Evolutionary conservation across 2,797 vertebrate genomes (phyloP), one percentile per base, ranked within the genome.

Genomic region (Pyrocephalus nanus): DNA sequence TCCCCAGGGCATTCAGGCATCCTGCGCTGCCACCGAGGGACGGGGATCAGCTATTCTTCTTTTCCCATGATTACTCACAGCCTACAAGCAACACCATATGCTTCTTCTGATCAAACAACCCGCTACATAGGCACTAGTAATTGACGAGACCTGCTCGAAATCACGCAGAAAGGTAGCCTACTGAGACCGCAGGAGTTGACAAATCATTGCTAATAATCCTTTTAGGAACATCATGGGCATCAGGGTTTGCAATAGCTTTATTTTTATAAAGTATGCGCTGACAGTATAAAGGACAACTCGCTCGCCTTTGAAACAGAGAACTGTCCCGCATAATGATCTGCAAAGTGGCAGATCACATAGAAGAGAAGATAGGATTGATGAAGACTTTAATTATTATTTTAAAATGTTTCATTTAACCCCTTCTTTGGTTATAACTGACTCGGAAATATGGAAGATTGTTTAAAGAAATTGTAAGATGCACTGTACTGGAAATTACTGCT

Each of bases 181-280:
- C 98, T 96, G 99, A 98, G 98, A 98, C 97, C 91, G 94, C 96
- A 95, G 97, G 96, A 97, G 96, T 88, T 97, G 98, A 97, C 97
- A 98, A 97, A 98, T 98, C 98, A 97, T 87, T 97, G 98, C 97
- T 98, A 97, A 98, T 98, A 97, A 98, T 97, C 97, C 98, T 98
- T 97, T 98, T 97, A 98, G 96, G 97, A 97, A 93, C 95, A 97
- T 96, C 95, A 88, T 70, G 95, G 96, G 96, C 96, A 92, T 94
- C 91, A 29, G 94, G 97, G 96, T 97, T 98, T 96, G 92, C 96
- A 93, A 95, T 95, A 94, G 97, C 96, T 97, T 97, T 96, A 93
- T 96, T 97, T 97, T 97, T 95, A 97, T 96, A 96, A 97, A 97
- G 95, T 97, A 96, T 94, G 95, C 66, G 57, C 85, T 94, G 97